Evolutionary conservation across 1,140 invertebrate species (phyloP), one percentile per base, ranked within the genome.

Genomic region (Antheraea pernyi): DNA sequence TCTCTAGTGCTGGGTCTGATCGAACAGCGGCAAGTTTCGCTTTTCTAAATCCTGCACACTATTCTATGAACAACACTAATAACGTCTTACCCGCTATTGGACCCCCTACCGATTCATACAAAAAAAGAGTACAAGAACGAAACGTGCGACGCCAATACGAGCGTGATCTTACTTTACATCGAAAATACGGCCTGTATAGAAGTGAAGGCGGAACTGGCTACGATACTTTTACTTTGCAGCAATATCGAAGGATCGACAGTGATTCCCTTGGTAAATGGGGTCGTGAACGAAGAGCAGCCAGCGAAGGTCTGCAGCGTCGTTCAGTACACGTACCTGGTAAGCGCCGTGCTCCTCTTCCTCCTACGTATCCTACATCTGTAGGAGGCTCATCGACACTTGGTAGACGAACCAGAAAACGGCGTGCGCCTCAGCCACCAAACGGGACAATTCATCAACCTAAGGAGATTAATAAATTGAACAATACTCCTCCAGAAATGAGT

Each of bases 311-410:
- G 83, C 59, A 93, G 88, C 82, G 91, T 81, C 78, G 92, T 79
- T 59, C 93, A 86, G 81, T 91, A 82, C 95, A 96, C 84, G 95
- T 96, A 0, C 96, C 95, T 73, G 96, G 96, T 13, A 97, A 97
- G 79, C 89, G 96, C 48, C 94, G 94, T 79, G 96, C 96, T 3
- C 96, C 96, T 0, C 93, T 93, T 73, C 96, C 96, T 11, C 96
- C 96, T 3, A 67, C 67, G 8, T 11, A 63, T 16, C 67, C 66
- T 19, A 42, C 73, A n/a, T 30, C 65, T 19, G 58, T 65, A 0
- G 16, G 46, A 9, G 39, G 73, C 48, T 78, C 79, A 7, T 73
- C 72, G 18, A 77, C 83, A 8, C 72, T 83, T 64, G 74, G 80
- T 59, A 80, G 85, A 46, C 80, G 75, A 16, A 80, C 83, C 63